These are phyloP conservation scores for Heliothis subflexa DNA, from an alignment of 1,140 invertebrate species.

Conservation along the genomic window DNA sequence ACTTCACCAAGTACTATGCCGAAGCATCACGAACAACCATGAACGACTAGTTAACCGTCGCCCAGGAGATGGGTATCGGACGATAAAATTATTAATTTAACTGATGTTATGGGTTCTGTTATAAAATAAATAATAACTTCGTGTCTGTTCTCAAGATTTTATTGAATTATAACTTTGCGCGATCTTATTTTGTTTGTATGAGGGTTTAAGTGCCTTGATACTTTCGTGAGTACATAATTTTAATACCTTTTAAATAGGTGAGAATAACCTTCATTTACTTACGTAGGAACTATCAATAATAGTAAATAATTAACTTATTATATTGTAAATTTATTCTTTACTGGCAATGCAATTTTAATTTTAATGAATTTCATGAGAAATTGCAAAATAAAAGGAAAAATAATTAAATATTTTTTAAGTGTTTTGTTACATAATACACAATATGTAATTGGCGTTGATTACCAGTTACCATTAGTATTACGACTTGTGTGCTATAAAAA, in stretches of 20 bases:
- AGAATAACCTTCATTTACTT: no score
- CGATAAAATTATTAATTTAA: slow-evolving; percentile 38
- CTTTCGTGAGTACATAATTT: slow-evolving; percentile 25
- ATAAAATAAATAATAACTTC: slow-evolving; percentile 59
- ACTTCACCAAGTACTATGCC: background rate
- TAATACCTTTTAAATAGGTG: background rate
- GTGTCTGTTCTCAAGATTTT: slow-evolving; percentile 53
- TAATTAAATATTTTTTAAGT: no score
- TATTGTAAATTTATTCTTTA: no score
- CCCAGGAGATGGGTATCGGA: slow-evolving; percentile 17
- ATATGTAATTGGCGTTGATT: no score
- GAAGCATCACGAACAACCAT: slow-evolving; percentile 4
- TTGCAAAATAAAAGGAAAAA: no score
- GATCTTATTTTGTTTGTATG: slow-evolving; percentile 53
- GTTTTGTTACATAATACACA: no score
- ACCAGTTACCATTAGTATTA: no score
- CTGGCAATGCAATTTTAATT: no score
- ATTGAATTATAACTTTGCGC: slow-evolving; percentile 62
- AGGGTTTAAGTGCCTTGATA: slow-evolving; percentile 48
- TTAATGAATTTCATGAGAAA: no score
- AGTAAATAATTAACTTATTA: no score
- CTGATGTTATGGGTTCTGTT: slow-evolving; percentile 47
- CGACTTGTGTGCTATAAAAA: no score
- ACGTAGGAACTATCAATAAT: no score
- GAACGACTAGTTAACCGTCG: background rate